A percentile compares a stretch with the other conserved stretches of the same genome.
These are phyloP conservation scores for Scaptomyza montana DNA, from an alignment of 1,140 invertebrate species.

Conservation along the genomic window DNA sequence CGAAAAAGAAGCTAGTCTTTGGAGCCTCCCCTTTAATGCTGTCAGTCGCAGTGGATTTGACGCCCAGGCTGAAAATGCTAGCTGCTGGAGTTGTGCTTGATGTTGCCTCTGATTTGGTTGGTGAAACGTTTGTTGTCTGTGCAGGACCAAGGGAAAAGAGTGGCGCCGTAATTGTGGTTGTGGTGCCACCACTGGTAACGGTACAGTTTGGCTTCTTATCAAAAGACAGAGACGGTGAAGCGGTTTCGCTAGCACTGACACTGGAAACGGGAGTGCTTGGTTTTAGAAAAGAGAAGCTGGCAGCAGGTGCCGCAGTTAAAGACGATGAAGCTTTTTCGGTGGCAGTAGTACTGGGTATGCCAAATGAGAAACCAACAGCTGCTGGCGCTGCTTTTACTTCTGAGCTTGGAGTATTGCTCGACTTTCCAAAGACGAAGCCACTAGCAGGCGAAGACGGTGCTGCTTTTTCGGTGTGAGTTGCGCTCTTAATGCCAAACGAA, in stretches of 20 bases:
- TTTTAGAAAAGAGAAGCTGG: constrained; percentile 52
- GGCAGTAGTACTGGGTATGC: not conserved
- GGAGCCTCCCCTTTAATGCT: constrained; percentile 18
- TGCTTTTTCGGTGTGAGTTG: not conserved
- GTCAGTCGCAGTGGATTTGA: constrained; percentile 27
- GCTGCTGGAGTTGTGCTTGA: constrained; percentile 38
- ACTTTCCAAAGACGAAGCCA: constrained; percentile 6
- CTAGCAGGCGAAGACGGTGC: not conserved
- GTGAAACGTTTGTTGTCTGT: constrained; percentile 1
- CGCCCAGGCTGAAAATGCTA: constrained; percentile 48
- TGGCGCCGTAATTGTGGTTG: constrained; percentile 39
- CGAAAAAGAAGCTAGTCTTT: constrained; percentile 7
- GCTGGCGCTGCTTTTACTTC: constrained; percentile 11
- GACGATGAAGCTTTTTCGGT: not conserved
- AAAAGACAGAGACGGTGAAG: constrained; percentile 18
- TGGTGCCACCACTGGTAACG: constrained; percentile 56
- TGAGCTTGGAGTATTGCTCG: not conserved
- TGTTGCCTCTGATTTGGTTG: constrained; percentile 24
- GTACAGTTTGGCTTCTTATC: constrained; percentile 51
- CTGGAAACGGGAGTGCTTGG: constrained; percentile 24
- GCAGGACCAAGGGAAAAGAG: constrained; percentile 38
- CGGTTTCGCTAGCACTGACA: constrained; percentile 1
- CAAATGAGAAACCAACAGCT: not conserved
- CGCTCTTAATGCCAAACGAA: not conserved
- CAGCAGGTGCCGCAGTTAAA: not conserved